Evolutionary conservation across 2,888 invertebrate species (phyloP).

Genomic region (Diloba caeruleocephala): DNA sequence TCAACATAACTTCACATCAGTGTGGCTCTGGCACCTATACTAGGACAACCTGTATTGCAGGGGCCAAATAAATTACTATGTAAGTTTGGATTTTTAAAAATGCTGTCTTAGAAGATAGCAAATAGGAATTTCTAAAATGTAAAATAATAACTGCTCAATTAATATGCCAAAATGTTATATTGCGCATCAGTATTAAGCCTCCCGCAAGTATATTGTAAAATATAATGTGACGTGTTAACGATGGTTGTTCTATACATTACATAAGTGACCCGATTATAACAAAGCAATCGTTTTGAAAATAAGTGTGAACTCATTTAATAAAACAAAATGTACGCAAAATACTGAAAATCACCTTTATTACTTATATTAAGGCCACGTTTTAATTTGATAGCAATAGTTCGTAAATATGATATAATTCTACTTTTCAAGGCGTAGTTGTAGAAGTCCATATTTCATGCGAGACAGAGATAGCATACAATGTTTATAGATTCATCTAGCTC

Average conservation of each 20-base stretch:
- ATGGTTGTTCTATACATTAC: constrained; percentile 53
- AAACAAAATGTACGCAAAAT: too few relatives aligned
- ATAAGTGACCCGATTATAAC: constrained; percentile 7
- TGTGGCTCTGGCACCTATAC: too few relatives aligned
- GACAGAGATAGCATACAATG: constrained; percentile 1
- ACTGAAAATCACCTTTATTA: too few relatives aligned
- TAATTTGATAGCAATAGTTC: too few relatives aligned
- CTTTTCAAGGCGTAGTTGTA: neutral
- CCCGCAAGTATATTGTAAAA: constrained; percentile 19
- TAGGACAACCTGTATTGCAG: too few relatives aligned
- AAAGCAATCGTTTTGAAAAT: neutral
- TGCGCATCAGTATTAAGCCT: constrained; percentile 38
- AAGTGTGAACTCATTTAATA: neutral
- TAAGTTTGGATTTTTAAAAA: too few relatives aligned
- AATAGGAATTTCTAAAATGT: neutral
- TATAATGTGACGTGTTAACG: constrained; percentile 29
- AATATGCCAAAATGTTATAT: constrained; percentile 38
- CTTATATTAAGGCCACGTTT: too few relatives aligned
- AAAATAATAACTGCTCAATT: constrained; percentile 23
- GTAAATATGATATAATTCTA: too few relatives aligned
- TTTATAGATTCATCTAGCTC: neutral
- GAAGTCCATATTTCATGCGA: neutral
- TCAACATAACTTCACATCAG: too few relatives aligned
- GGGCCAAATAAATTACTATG: too few relatives aligned
- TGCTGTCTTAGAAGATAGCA: too few relatives aligned